These are phyloP conservation scores for Schizothorax lantsangensis DNA, from an alignment of 2,797 vertebrate genomes.

Conservation along the genomic window DNA sequence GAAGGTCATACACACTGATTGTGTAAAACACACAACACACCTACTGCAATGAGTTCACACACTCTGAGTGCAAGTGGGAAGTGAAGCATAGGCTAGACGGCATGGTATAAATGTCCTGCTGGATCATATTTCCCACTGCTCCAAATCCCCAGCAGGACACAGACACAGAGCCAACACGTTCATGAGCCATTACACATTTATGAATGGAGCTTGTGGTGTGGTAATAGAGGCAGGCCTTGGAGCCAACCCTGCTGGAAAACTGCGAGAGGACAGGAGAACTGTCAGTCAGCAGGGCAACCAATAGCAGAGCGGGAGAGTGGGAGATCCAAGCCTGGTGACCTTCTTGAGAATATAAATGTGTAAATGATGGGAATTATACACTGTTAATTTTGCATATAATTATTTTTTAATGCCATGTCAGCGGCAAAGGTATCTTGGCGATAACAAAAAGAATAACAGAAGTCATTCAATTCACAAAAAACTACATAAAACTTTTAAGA, in stretches of 20 bases:
- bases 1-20: background rate
- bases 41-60: constrained; percentile 40
- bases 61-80: constrained; percentile 31
- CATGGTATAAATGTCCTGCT: constrained; percentile 44
- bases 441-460: background rate
- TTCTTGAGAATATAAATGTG: background rate
- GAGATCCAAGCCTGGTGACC: background rate
- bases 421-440: background rate
- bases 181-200: constrained; percentile 47
- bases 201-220: constrained; percentile 49
- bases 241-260: constrained; percentile 14
- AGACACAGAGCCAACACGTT: constrained; percentile 31
- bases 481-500: too few relatives aligned
- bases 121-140: constrained; percentile 50
- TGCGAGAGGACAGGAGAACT: constrained; percentile 29
- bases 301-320: background rate
- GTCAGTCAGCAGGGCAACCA: constrained; percentile 8
- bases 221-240: constrained; percentile 19
- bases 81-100: constrained; percentile 39
- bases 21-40: constrained; percentile 21
- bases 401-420: background rate
- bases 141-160: constrained; percentile 53
- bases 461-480: background rate
- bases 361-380: background rate
- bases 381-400: background rate